A percentile compares a stretch with the other conserved stretches of the same genome.
Conservation (phyloP, 2,888 invertebrate genomes). For the Scaptomyza flava region DNA sequence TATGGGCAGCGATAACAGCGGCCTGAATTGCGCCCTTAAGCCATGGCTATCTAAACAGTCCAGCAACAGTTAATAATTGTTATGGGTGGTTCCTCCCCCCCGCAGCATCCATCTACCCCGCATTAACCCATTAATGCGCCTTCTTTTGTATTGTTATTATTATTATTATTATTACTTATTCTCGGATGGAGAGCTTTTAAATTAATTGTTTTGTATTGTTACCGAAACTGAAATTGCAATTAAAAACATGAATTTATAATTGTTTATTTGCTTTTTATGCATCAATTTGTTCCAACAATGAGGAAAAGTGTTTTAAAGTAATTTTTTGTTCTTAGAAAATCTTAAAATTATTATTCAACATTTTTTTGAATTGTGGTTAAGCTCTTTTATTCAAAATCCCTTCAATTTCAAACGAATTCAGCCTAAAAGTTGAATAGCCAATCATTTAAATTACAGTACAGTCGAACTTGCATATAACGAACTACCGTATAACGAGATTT, state of each 20-base stretch:
- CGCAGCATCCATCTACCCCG: not conserved
- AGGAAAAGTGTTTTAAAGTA: not conserved
- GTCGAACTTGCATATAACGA: too few species aligned
- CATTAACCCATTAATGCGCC: conserved; percentile 44
- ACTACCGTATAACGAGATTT: too few species aligned
- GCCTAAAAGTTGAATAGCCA: too few species aligned
- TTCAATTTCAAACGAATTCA: too few species aligned
- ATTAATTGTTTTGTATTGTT: not conserved
- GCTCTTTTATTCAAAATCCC: too few species aligned
- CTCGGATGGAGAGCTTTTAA: not conserved
- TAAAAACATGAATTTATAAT: not conserved
- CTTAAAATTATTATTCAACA: too few species aligned
- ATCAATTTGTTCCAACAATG: not conserved
- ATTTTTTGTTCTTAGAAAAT: not conserved
- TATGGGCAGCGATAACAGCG: conserved; percentile 36
- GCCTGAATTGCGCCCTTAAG: conserved; percentile 29
- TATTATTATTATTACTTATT: not conserved
- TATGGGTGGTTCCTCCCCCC: conserved; percentile 10
- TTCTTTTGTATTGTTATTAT: not conserved
- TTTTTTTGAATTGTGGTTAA: too few species aligned
- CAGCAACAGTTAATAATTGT: conserved; percentile 55
- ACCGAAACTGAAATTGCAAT: not conserved
- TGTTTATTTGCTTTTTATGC: not conserved
- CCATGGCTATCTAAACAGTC: conserved; percentile 29
- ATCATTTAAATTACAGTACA: too few species aligned